Evolutionary conservation across 2,113 vertebrate genomes (phyloP).

Genomic region (Clarias gariepinus): DNA sequence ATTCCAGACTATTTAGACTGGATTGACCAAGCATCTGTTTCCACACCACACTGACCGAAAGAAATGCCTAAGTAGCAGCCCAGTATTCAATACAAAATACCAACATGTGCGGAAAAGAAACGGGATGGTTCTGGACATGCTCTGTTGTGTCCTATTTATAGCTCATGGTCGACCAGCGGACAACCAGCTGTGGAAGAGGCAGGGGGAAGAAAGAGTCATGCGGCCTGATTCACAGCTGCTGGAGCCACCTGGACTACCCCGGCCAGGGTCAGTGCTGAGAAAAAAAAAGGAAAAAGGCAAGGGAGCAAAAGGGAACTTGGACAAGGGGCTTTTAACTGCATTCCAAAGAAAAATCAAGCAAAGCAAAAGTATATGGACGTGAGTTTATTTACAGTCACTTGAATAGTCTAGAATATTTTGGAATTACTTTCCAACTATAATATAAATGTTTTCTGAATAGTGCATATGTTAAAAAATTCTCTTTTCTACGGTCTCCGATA

Average conservation of each 20-base stretch:
- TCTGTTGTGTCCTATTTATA: conserved; percentile 48
- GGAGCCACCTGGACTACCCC: conserved; percentile 45
- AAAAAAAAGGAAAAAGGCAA: background rate
- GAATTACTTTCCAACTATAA: background rate
- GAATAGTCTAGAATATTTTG: background rate
- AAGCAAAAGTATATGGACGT: background rate
- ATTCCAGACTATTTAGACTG: conserved; percentile 13
- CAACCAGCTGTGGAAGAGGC: conserved; percentile 51
- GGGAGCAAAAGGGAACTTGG: background rate
- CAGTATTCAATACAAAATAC: conserved; percentile 14
- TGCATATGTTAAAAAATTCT: background rate
- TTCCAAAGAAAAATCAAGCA: no score
- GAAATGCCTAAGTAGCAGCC: conserved; percentile 8
- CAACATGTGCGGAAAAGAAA: conserved; percentile 20
- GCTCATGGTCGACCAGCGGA: conserved; percentile 30
- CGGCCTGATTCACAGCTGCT: conserved; percentile 48
- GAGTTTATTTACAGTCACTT: background rate
- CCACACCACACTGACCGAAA: background rate
- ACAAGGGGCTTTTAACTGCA: conserved; percentile 2
- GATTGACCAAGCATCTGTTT: conserved; percentile 20
- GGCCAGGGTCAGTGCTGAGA: conserved; percentile 23
- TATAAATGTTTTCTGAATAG: background rate
- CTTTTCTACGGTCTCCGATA: no score
- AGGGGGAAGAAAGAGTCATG: conserved; percentile 5
- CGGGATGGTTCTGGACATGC: conserved; percentile 37